These are phyloP conservation scores for Notoglanidium macrostoma DNA, from an alignment of 2,797 vertebrate species.

Conservation along the genomic window DNA sequence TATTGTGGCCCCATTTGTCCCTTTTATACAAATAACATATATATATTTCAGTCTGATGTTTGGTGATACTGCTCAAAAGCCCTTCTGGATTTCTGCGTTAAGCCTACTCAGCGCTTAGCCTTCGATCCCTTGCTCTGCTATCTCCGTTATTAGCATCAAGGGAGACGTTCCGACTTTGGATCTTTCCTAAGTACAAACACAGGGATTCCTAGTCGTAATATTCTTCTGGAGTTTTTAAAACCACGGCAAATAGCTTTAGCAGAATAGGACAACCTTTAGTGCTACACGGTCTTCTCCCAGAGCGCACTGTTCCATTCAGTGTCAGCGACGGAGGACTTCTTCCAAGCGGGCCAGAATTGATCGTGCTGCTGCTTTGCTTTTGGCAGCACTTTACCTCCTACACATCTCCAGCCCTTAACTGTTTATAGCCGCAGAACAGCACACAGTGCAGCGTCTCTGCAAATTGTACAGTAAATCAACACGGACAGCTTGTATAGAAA, in stretches of 20 bases:
- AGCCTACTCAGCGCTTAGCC: conserved; percentile 60
- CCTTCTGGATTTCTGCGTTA: conserved; percentile 28
- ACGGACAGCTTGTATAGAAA: background rate
- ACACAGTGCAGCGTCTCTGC: conserved; percentile 30
- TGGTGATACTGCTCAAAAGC: conserved; percentile 17
- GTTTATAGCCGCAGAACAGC: conserved; percentile 22
- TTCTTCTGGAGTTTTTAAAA: conserved; percentile 58
- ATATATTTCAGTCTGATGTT: background rate
- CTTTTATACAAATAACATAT: background rate
- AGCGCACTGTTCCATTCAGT: conserved; percentile 5
- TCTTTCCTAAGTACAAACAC: conserved; percentile 75
- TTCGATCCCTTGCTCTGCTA: conserved; percentile 64
- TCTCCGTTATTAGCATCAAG: conserved; percentile 68
- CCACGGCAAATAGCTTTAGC: conserved; percentile 69
- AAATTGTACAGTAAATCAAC: conserved; percentile 28
- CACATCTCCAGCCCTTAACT: conserved; percentile 17
- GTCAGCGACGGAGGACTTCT: conserved; percentile 26
- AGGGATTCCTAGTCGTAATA: conserved; percentile 59
- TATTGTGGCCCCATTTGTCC: background rate
- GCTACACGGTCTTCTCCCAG: conserved; percentile 1
- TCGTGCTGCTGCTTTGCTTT: conserved; percentile 30
- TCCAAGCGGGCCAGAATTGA: conserved; percentile 43
- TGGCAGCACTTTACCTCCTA: conserved; percentile 37
- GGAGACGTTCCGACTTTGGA: conserved; percentile 68
- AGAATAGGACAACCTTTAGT: conserved; percentile 57